These are phyloP conservation scores for Troides oblongomaculatus DNA, from an alignment of 2,888 invertebrate genomes.

Conservation along the genomic window DNA sequence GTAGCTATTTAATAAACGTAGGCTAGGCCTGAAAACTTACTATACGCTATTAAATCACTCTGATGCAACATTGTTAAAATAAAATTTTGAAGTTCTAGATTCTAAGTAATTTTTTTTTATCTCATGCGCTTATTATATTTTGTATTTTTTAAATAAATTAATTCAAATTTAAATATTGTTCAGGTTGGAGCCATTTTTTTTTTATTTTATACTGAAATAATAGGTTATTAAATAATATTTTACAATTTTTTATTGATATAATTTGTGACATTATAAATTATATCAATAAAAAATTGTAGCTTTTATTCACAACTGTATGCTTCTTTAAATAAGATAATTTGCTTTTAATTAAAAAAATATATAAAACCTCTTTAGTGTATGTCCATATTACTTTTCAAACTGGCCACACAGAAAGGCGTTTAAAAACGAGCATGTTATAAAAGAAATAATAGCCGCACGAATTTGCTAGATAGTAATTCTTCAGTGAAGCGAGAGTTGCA, in stretches of 20 bases:
- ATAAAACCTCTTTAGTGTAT: not conserved
- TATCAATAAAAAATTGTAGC: no score
- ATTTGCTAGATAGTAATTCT: slow-evolving; percentile 26
- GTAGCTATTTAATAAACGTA: slow-evolving; percentile 5
- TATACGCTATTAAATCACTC: not conserved
- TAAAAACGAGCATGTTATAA: slow-evolving; percentile 6
- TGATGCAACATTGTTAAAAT: not conserved
- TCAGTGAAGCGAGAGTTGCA: slow-evolving; percentile 27
- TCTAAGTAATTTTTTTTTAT: not conserved
- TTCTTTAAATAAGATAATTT: not conserved
- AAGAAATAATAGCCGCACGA: slow-evolving; percentile 26
- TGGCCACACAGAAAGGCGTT: not conserved
- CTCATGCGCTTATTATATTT: no score
- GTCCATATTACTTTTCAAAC: not conserved
- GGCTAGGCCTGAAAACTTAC: not conserved
- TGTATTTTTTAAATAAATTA: no score
- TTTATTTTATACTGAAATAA: no score
- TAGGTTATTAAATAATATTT: no score
- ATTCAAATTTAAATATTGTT: no score
- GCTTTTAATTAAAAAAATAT: not conserved
- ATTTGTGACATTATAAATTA: no score
- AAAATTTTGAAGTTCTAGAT: not conserved
- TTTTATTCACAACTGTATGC: no score
- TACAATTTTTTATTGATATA: no score
- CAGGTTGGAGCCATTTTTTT: no score